Percentiles rank a stretch among this genome's conserved stretches.
phyloP scores from a whole-genome alignment of 2,888 invertebrate genomes.

The Caenorhabditis panamensis region DNA sequence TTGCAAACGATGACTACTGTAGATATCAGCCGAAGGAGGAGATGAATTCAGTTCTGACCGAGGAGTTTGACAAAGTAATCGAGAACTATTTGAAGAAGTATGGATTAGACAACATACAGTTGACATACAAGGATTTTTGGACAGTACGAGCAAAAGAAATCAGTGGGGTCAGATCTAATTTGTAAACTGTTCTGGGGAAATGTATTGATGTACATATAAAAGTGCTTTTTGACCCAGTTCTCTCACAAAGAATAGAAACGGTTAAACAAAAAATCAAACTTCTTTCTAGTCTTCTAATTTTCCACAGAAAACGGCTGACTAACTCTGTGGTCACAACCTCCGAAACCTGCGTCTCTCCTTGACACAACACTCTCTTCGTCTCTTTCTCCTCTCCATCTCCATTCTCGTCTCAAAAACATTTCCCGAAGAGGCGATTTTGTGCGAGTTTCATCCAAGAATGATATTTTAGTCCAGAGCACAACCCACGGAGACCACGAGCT shows the following conservation, averaged over 20 bases:
- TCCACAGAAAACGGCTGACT: background rate
- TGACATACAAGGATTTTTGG: conserved; percentile 25
- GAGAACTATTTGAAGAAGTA: conserved; percentile 11
- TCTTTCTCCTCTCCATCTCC: background rate
- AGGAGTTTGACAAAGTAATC: conserved; percentile 36
- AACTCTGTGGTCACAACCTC: conserved; percentile 10
- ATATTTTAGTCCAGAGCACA: conserved; percentile 6
- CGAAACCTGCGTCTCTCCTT: conserved; percentile 13
- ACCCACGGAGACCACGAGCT: conserved; percentile 7
- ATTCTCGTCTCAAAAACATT: background rate
- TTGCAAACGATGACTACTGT: conserved; percentile 86
- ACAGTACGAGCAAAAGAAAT: conserved; percentile 21
- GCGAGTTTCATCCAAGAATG: background rate
- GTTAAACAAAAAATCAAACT: conserved; percentile 5
- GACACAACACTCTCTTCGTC: background rate
- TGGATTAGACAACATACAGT: background rate
- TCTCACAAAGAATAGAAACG: no score
- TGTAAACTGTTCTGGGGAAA: conserved; percentile 1
- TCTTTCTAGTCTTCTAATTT: background rate
- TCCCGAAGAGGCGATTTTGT: background rate
- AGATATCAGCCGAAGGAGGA: conserved; percentile 84
- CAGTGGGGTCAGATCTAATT: conserved; percentile 24
- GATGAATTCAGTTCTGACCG: conserved; percentile 77
- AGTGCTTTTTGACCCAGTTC: no score
- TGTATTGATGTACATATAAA: background rate